phyloP scores from a whole-genome alignment of 30 jellyfish, hydroid and myxozoan genomes.

The Aurelia sp. region DNA sequence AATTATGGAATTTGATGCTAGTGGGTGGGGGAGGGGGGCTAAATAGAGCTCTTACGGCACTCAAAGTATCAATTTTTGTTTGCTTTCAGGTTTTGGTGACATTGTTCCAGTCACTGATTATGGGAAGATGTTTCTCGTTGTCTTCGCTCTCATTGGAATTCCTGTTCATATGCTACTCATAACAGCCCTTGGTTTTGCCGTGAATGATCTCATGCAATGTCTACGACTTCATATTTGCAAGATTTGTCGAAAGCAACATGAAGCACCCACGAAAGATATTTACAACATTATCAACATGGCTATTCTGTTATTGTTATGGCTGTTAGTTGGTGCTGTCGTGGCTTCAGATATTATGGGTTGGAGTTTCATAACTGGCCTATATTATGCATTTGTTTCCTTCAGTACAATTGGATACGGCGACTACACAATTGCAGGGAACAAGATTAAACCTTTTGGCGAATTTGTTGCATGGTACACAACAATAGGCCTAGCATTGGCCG shows the following conservation, averaged over 20 bases:
- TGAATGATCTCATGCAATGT: not conserved
- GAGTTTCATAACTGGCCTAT: conserved; percentile 3
- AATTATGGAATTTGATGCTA: no score
- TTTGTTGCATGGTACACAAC: not conserved
- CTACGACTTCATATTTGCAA: not conserved
- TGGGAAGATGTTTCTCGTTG: conserved; percentile 1
- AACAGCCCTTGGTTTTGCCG: not conserved
- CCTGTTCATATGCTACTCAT: not conserved
- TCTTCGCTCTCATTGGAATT: not conserved
- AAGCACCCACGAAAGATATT: not conserved
- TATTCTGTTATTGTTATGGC: not conserved
- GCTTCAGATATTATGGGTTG: not conserved
- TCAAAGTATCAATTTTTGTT: no score
- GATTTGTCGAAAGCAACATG: not conserved
- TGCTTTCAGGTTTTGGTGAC: not conserved
- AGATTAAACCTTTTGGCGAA: not conserved
- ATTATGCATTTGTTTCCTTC: conserved; percentile 19
- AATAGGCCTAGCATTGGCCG: conserved; percentile 7
- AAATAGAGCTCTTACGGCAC: no score
- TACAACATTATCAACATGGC: not conserved
- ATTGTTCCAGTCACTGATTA: not conserved
- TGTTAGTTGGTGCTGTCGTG: not conserved
- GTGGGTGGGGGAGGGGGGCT: no score
- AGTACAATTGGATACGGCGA: conserved; percentile 43
- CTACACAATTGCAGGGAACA: not conserved